phyloP scores from a whole-genome alignment of 2,888 invertebrate species.

The Oscheius onirici region DNA sequence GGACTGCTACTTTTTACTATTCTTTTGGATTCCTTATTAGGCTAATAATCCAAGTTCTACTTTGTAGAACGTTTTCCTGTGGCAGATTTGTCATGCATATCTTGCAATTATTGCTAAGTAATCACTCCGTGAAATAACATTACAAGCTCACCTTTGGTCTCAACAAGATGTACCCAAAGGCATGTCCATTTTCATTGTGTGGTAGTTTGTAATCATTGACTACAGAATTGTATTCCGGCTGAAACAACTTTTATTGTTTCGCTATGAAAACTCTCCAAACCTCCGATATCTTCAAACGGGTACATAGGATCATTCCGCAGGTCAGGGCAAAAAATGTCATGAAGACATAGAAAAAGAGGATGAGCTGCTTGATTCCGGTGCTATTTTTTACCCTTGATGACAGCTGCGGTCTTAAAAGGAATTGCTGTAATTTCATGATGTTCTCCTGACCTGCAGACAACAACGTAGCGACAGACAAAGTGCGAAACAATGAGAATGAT shows the following conservation, averaged over 20 bases:
- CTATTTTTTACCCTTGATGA: background rate
- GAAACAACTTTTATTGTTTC: background rate
- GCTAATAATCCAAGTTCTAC: too few species aligned
- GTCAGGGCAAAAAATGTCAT: conserved; percentile 9
- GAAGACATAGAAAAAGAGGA: background rate
- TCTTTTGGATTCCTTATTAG: too few species aligned
- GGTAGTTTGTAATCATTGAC: background rate
- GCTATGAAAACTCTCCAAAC: background rate
- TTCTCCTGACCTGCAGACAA: conserved; percentile 13
- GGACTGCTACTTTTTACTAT: too few species aligned
- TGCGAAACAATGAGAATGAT: conserved; percentile 14
- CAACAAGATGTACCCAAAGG: conserved; percentile 18
- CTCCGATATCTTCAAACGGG: background rate
- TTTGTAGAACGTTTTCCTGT: too few species aligned
- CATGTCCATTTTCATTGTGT: background rate
- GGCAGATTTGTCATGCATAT: too few species aligned
- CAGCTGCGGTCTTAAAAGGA: background rate
- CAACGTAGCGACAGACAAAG: conserved; percentile 21
- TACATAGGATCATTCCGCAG: conserved; percentile 21
- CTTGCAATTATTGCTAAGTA: too few species aligned
- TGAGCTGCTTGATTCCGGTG: background rate
- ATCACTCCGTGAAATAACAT: too few species aligned
- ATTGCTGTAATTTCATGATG: background rate
- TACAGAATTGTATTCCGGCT: background rate
- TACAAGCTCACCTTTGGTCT: conserved; percentile 25